These are phyloP conservation scores for Temnothorax unifasciatus DNA, from an alignment of 2,888 invertebrate genomes.

Conservation along the genomic window DNA sequence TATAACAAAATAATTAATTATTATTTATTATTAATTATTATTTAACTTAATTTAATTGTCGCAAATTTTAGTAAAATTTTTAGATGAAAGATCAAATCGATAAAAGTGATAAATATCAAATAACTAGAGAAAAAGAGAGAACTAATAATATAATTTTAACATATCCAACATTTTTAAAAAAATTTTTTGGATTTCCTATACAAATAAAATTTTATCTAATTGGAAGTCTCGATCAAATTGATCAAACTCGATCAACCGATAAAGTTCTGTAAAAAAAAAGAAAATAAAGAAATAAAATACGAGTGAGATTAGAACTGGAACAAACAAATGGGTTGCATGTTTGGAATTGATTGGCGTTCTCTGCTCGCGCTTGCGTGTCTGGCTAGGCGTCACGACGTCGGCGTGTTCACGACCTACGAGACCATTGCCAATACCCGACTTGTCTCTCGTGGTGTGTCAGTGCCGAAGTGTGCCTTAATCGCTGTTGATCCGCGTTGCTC, in stretches of 20 bases:
- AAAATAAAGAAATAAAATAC: not conserved
- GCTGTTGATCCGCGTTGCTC: constrained; percentile 19
- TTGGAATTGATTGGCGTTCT: constrained; percentile 68
- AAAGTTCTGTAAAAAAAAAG: constrained; percentile 51
- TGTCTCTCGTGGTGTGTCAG: constrained; percentile 45
- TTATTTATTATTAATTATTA: not conserved
- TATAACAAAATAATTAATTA: too few relatives aligned
- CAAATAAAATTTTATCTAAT: not conserved
- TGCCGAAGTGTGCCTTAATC: constrained; percentile 54
- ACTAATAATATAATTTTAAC: not conserved
- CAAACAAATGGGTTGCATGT: constrained; percentile 26
- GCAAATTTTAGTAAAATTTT: not conserved
- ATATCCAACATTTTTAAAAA: not conserved
- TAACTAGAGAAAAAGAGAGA: not conserved
- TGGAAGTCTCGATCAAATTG: not conserved
- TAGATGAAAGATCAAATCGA: not conserved
- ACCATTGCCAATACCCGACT: constrained; percentile 28
- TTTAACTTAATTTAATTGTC: not conserved
- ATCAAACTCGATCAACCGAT: not conserved
- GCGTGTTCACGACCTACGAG: constrained; percentile 45
- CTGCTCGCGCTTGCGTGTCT: constrained; percentile 66
- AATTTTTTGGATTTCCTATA: not conserved
- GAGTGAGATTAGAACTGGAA: constrained; percentile 46
- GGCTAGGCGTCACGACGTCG: constrained; percentile 68
- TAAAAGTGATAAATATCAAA: not conserved